Percentiles rank a stretch among this genome's conserved stretches.
These are phyloP conservation scores for Thalassoma bifasciatum DNA, from an alignment of 2,113 vertebrate species.

Conservation along the genomic window DNA sequence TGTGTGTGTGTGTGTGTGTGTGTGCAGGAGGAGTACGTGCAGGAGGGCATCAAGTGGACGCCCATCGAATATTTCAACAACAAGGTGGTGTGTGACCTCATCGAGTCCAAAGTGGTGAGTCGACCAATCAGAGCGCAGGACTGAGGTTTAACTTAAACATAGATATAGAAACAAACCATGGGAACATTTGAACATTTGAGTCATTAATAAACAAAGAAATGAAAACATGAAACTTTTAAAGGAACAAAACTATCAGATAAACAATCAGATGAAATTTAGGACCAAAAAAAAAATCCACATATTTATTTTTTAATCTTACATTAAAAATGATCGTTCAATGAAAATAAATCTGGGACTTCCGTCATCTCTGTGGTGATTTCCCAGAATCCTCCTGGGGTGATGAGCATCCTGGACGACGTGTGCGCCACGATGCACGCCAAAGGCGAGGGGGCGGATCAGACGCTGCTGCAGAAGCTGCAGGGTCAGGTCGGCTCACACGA, in stretches of 20 bases:
- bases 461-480: constrained; percentile 95
- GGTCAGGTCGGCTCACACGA: constrained; percentile 91
- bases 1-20: neutral
- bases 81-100: constrained; percentile 97
- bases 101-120: constrained; percentile 97
- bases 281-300: no score
- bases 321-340: no score
- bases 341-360: neutral
- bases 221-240: no score
- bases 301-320: no score
- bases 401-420: constrained; percentile 97
- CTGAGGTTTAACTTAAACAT: no score
- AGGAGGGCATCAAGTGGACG: constrained; percentile 97
- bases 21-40: constrained; percentile 97
- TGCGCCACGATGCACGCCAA: constrained; percentile 98
- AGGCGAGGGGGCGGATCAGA: constrained; percentile 92
- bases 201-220: no score
- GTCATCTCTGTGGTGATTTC: neutral
- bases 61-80: constrained; percentile 99
- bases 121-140: neutral
- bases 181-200: no score
- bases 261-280: no score
- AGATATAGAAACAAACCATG: no score
- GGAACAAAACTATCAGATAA: no score
- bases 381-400: constrained; percentile 94